A percentile compares a stretch with the other conserved stretches of the same genome.
phyloP scores from a whole-genome alignment of 2,797 vertebrate genomes.

The Cuculus canorus region DNA sequence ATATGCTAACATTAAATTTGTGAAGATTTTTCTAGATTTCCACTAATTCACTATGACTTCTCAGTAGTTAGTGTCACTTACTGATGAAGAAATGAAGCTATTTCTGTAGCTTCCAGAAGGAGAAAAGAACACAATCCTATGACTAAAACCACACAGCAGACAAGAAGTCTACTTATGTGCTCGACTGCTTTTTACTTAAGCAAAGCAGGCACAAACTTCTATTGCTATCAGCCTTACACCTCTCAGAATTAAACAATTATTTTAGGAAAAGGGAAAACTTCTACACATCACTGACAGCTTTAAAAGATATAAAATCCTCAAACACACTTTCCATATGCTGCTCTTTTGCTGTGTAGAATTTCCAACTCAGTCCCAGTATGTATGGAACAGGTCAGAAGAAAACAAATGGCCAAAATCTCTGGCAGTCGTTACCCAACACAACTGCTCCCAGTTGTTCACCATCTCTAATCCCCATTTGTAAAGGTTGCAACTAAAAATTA shows the following conservation, averaged over 20 bases:
- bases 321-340: rapidly evolving
- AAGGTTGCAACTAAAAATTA: conserved; percentile 1
- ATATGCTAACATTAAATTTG: neutral
- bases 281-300: neutral
- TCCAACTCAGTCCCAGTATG: neutral
- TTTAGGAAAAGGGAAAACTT: neutral
- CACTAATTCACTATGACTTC: neutral
- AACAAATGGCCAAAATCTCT: neutral
- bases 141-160: neutral
- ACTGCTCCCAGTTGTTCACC: neutral
- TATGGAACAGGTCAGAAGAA: neutral
- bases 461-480: neutral
- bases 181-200: neutral
- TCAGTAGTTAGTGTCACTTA: neutral
- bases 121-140: neutral
- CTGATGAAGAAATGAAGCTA: neutral
- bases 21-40: neutral
- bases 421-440: neutral
- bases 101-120: neutral
- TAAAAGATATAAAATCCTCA: neutral
- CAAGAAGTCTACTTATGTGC: neutral
- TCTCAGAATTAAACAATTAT: neutral
- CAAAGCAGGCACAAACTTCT: neutral
- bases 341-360: neutral
- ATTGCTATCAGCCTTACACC: neutral